Evolutionary conservation across 2,113 vertebrate species (phyloP).

Genomic region (Alligator mississippiensis): DNA sequence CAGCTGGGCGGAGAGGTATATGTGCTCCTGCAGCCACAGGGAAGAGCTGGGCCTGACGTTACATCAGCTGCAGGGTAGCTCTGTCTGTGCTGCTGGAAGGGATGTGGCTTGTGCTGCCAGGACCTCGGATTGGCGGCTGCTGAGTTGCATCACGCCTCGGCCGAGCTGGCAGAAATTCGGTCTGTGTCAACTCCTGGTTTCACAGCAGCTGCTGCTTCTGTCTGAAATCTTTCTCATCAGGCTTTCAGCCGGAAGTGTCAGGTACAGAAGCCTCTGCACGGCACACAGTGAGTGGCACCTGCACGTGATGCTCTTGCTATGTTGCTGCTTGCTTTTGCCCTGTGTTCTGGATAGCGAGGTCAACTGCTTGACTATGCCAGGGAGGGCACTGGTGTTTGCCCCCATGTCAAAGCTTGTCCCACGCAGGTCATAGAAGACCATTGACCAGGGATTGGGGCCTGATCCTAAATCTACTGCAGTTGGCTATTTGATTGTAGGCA

Average conservation of each 20-base stretch:
- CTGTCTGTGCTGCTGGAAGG: rapidly evolving
- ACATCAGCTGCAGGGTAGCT: neutral
- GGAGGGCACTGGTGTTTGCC: neutral
- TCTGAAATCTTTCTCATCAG: rapidly evolving
- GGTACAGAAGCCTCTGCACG: rapidly evolving
- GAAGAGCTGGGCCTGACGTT: neutral
- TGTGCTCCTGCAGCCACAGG: neutral
- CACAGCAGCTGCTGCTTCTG: neutral
- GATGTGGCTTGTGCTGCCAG: neutral
- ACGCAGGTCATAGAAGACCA: neutral
- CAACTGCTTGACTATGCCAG: rapidly evolving
- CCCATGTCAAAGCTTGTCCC: rapidly evolving
- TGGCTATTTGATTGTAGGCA: rapidly evolving
- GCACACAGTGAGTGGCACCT: rapidly evolving
- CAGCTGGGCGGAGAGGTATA: neutral
- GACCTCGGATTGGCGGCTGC: neutral
- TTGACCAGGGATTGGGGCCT: neutral
- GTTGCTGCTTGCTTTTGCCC: neutral
- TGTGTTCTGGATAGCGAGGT: no score
- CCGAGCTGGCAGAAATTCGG: neutral
- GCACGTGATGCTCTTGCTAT: rapidly evolving
- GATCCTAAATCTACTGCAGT: neutral
- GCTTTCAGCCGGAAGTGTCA: neutral
- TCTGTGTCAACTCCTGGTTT: neutral
- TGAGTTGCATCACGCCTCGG: neutral